Conservation (phyloP, 2,888 invertebrate species). For the Nezara viridula region DNA sequence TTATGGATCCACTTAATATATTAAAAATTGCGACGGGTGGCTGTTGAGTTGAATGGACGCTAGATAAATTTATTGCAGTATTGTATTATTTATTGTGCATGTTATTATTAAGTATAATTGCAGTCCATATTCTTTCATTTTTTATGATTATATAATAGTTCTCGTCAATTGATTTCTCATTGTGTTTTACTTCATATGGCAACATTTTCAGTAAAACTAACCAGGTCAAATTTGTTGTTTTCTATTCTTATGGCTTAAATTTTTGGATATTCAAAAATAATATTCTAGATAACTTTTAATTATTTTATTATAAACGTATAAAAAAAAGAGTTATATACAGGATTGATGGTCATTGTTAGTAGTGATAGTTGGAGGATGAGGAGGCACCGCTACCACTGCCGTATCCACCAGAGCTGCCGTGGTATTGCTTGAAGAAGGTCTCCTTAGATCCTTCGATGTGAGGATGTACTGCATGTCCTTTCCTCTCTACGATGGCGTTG, state of each 20-base stretch:
- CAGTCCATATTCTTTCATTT: no score
- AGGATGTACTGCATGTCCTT: slow-evolving; percentile 65
- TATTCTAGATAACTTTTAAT: background rate
- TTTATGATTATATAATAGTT: background rate
- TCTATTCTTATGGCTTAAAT: background rate
- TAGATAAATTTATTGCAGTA: no score
- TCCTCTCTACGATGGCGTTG: slow-evolving; percentile 66
- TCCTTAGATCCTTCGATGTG: slow-evolving; percentile 28
- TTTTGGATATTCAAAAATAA: background rate
- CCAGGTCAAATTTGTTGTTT: no score
- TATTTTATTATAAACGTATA: slow-evolving; percentile 33
- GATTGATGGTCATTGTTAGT: background rate
- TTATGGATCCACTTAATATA: no score
- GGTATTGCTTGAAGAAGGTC: background rate
- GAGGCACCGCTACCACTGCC: background rate
- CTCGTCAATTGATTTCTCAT: background rate
- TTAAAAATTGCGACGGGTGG: no score
- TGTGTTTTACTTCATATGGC: background rate
- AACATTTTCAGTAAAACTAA: background rate
- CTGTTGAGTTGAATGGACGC: no score
- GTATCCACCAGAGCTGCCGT: background rate
- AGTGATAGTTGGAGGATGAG: slow-evolving; percentile 1
- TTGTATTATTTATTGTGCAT: no score
- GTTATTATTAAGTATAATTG: no score
- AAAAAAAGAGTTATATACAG: background rate